Evolutionary conservation across 1,140 invertebrate species (phyloP).

Genomic region (Vanessa atalanta): DNA sequence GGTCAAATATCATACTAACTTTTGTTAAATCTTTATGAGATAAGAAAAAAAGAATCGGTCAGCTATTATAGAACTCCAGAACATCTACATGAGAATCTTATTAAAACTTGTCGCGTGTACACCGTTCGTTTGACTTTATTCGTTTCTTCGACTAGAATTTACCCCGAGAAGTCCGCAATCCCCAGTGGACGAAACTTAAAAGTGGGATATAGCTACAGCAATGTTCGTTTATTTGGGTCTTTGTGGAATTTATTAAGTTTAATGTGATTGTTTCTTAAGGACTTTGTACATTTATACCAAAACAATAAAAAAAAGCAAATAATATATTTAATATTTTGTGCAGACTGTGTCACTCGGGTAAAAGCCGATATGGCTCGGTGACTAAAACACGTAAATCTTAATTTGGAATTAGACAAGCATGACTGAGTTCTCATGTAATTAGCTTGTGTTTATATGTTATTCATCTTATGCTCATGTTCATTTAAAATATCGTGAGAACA

Average conservation of each 20-base stretch:
- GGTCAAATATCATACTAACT: no score
- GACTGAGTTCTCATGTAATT: no score
- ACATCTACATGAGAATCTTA: slow-evolving; percentile 58
- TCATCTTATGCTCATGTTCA: no score
- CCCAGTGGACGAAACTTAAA: slow-evolving; percentile 45
- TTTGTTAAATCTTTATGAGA: not conserved
- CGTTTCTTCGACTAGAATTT: slow-evolving; percentile 42
- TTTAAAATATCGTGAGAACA: no score
- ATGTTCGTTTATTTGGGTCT: slow-evolving; percentile 28
- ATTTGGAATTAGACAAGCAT: no score
- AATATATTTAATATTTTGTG: no score
- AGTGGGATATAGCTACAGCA: slow-evolving; percentile 37
- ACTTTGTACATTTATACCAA: not conserved
- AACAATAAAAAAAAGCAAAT: not conserved
- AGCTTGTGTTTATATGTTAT: no score
- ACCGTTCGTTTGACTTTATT: slow-evolving; percentile 68
- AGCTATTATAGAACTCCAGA: slow-evolving; percentile 29
- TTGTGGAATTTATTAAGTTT: not conserved
- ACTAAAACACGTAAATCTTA: no score
- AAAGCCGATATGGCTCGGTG: no score
- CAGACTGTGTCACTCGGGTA: no score
- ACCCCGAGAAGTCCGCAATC: slow-evolving; percentile 38
- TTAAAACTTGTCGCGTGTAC: slow-evolving; percentile 63
- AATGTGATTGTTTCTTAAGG: not conserved
- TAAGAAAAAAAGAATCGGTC: not conserved